phyloP scores from a whole-genome alignment of 2,113 vertebrate genomes.

The Cottus gobio region DNA sequence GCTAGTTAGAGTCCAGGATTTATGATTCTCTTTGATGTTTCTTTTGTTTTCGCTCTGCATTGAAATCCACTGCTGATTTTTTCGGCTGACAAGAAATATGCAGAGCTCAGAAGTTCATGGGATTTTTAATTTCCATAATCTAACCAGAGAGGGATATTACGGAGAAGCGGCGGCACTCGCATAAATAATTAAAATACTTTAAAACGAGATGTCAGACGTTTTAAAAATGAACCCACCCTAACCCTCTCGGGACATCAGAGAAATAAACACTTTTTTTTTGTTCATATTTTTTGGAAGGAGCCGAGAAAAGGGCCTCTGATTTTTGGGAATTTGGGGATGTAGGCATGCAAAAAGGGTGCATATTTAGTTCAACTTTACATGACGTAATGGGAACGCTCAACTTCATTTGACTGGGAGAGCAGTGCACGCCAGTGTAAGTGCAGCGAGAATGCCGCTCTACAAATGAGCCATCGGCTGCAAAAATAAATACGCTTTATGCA shows the following conservation, averaged over 20 bases:
- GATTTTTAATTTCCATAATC: slow-evolving; percentile 60
- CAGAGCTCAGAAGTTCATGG: slow-evolving; percentile 37
- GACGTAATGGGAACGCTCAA: not conserved
- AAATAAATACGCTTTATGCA: not conserved
- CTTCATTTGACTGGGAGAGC: slow-evolving; percentile 8
- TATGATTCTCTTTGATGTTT: not conserved
- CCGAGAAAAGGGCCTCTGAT: slow-evolving; percentile 27
- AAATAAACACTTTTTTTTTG: slow-evolving; percentile 32
- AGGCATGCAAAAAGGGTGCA: slow-evolving; percentile 19
- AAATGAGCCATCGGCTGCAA: not conserved
- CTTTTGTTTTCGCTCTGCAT: not conserved
- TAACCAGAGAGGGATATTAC: slow-evolving; percentile 53
- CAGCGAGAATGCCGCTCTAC: not conserved
- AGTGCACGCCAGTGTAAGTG: not conserved
- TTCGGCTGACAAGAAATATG: slow-evolving; percentile 41
- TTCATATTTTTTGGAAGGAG: slow-evolving; percentile 42
- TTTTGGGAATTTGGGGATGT: slow-evolving; percentile 59
- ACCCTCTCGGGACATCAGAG: slow-evolving; percentile 49
- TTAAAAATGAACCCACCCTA: slow-evolving; percentile 49
- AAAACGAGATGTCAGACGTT: slow-evolving; percentile 66
- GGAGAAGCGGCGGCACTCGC: slow-evolving; percentile 6
- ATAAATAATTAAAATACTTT: slow-evolving; percentile 71
- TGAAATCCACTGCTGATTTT: slow-evolving; percentile 7
- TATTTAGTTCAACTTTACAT: slow-evolving; percentile 32
- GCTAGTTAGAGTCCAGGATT: not conserved